Conservation (phyloP, 2,797 vertebrate genomes). For the Astyanax mexicanus region DNA sequence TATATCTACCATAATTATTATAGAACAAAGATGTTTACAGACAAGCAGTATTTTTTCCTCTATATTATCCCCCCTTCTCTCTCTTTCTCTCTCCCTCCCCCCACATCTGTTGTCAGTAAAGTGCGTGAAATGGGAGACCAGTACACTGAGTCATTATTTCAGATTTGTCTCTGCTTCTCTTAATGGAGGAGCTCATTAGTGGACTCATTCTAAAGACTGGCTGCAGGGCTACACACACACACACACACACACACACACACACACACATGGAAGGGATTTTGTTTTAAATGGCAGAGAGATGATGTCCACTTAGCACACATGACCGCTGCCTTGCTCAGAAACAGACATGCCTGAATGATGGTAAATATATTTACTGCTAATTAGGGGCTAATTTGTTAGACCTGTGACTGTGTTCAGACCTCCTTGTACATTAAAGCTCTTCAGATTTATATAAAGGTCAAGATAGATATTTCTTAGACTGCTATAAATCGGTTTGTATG, state of each 20-base stretch:
- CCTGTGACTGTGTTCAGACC: neutral
- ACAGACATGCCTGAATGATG: neutral
- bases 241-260: neutral
- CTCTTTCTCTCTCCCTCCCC: neutral
- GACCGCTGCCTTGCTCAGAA: neutral
- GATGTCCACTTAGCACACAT: neutral
- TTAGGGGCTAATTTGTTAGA: neutral
- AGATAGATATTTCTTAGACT: neutral
- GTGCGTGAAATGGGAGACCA: neutral
- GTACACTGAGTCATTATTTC: constrained; percentile 39
- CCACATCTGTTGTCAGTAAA: constrained; percentile 29
- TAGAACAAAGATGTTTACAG: too few species aligned
- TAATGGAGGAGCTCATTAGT: constrained; percentile 54
- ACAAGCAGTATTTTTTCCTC: too few species aligned
- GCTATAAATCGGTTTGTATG: neutral
- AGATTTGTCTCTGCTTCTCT: constrained; percentile 21
- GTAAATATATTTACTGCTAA: neutral
- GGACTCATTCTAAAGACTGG: neutral
- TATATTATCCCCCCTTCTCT: constrained; percentile 23
- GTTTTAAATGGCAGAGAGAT: neutral
- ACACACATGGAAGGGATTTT: neutral
- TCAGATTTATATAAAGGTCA: too few species aligned
- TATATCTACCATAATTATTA: too few species aligned
- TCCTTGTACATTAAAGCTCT: too few species aligned
- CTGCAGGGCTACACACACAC: constrained; percentile 8